Conservation (phyloP, 1,140 invertebrate genomes). For the Bombus ignitus region DNA sequence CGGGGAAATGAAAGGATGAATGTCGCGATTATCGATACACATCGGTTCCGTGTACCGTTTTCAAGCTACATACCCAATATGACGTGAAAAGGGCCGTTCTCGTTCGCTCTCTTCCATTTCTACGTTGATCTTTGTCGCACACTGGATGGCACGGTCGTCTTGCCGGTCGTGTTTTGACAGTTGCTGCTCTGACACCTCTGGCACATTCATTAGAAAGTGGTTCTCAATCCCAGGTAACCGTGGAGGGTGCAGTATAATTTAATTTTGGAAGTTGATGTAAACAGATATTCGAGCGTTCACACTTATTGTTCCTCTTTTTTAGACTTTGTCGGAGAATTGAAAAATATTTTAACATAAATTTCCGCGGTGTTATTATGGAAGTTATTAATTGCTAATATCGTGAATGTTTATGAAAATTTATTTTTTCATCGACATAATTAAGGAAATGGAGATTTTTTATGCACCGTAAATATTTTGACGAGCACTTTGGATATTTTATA, state of each 20-base stretch:
- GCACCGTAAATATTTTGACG: too few species aligned
- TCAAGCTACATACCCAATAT: slow-evolving; percentile 70
- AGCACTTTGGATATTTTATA: too few species aligned
- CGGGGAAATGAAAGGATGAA: slow-evolving; percentile 66
- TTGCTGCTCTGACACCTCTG: slow-evolving; percentile 83
- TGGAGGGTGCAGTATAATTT: not conserved
- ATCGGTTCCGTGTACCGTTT: slow-evolving; percentile 72
- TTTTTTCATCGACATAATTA: too few species aligned
- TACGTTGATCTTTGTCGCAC: slow-evolving; percentile 50
- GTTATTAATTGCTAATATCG: too few species aligned
- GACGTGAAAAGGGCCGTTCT: slow-evolving; percentile 73
- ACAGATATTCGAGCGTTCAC: too few species aligned
- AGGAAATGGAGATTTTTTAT: too few species aligned
- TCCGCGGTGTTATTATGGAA: too few species aligned
- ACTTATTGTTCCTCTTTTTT: accelerated
- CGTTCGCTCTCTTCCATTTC: slow-evolving; percentile 33
- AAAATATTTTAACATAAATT: too few species aligned
- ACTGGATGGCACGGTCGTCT: slow-evolving; percentile 60
- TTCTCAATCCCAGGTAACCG: slow-evolving; percentile 71
- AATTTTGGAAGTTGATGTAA: not conserved
- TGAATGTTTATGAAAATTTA: too few species aligned
- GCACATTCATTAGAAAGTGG: slow-evolving; percentile 81
- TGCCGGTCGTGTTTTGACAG: slow-evolving; percentile 82
- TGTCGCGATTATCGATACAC: slow-evolving; percentile 79
- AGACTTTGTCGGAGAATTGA: too few species aligned